Evolutionary conservation across 2,113 vertebrate genomes (phyloP).

Genomic region (Fulica atra): DNA sequence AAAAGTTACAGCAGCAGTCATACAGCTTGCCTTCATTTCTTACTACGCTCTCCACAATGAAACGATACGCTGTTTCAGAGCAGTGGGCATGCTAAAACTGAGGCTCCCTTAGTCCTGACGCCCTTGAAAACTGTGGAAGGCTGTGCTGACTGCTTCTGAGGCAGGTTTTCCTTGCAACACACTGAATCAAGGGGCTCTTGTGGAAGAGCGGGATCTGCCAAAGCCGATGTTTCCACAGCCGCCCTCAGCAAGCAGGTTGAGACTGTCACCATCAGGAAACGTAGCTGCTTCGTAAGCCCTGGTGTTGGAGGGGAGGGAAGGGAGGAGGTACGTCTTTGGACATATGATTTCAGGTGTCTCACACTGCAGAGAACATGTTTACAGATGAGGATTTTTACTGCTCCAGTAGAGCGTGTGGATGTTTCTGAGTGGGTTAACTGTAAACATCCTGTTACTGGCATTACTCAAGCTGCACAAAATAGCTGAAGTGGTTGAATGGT

Average conservation of each 20-base stretch:
- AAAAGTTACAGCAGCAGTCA: not conserved
- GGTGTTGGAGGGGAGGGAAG: not conserved
- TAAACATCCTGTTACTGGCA: not conserved
- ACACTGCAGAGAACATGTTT: not conserved
- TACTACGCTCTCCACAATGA: not conserved
- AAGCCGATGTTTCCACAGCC: not conserved
- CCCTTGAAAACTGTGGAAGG: not conserved
- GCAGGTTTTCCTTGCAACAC: not conserved
- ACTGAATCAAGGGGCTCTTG: not conserved
- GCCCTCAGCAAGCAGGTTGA: fast-evolving
- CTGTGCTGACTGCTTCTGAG: not conserved
- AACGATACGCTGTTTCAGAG: not conserved
- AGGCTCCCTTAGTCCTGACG: not conserved
- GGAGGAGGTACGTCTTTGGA: not conserved
- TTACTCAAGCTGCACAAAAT: not conserved
- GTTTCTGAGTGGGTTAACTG: not conserved
- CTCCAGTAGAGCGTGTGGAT: not conserved
- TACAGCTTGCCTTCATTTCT: not conserved
- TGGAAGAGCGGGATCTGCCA: not conserved
- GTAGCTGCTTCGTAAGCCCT: not conserved
- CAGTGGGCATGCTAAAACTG: not conserved
- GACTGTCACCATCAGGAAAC: not conserved
- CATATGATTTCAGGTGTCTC: not conserved
- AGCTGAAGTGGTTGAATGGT: not conserved
- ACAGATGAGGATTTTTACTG: not conserved